phyloP scores from a whole-genome alignment of 2,797 vertebrate genomes.

The Hydrolagus colliei region DNA sequence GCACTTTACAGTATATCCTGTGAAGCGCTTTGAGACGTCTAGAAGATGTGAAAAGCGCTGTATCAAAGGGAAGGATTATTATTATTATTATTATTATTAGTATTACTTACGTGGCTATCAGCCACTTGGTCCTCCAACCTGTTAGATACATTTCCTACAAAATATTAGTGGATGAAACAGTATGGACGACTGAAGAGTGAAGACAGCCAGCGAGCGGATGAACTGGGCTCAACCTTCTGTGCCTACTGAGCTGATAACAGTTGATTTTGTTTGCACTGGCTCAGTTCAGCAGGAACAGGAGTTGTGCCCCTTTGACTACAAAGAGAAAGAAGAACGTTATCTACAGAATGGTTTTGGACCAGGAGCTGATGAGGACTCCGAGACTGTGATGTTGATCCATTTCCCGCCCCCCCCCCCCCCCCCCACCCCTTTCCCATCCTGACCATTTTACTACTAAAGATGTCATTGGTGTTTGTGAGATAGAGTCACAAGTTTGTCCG shows the following conservation, averaged over 20 bases:
- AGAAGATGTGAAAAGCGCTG: too few species aligned
- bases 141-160: too few species aligned
- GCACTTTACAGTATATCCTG: too few species aligned
- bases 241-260: slow-evolving; percentile 83
- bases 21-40: too few species aligned
- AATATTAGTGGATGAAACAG: background rate
- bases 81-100: too few species aligned
- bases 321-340: slow-evolving; percentile 24
- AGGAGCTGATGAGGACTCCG: background rate
- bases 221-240: slow-evolving; percentile 72
- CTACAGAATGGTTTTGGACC: background rate
- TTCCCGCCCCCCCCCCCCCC: background rate
- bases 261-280: slow-evolving; percentile 64
- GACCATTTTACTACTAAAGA: background rate
- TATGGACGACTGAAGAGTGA: background rate
- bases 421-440: too few species aligned
- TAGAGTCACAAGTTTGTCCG: background rate
- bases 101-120: too few species aligned
- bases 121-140: too few species aligned
- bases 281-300: slow-evolving; percentile 82
- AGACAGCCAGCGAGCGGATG: background rate
- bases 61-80: too few species aligned
- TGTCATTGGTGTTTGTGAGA: background rate
- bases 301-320: slow-evolving; percentile 62
- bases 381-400: background rate